phyloP scores from a whole-genome alignment of 1,140 invertebrate genomes.

The Portunus trituberculatus region DNA sequence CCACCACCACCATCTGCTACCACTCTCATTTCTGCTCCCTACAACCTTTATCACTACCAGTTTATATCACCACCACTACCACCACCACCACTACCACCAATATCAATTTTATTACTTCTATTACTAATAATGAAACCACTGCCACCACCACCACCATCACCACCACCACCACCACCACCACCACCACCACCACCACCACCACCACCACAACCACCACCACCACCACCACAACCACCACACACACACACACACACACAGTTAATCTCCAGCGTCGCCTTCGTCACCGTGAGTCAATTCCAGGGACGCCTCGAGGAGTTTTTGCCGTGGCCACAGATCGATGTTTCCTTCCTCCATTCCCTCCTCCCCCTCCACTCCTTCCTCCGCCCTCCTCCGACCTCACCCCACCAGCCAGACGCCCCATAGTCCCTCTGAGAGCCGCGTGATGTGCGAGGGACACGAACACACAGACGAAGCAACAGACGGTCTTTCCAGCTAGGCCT shows the following conservation, averaged over 20 bases:
- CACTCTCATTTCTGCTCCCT: not conserved
- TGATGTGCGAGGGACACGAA: no score
- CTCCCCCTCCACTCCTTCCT: no score
- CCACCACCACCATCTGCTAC: not conserved
- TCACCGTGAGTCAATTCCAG: not conserved
- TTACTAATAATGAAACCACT: no score
- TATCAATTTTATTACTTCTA: not conserved
- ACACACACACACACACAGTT: not conserved
- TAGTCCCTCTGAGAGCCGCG: no score
- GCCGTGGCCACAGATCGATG: not conserved
- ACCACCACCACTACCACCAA: not conserved
- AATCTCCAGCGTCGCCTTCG: not conserved
- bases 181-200: not conserved
- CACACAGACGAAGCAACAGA: no score
- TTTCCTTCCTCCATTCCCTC: not conserved
- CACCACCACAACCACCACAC: not conserved
- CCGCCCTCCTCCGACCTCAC: no score
- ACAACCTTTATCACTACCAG: not conserved
- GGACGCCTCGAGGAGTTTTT: not conserved
- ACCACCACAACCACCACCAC: not conserved
- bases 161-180: not conserved
- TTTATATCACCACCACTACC: not conserved
- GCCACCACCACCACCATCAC: not conserved
- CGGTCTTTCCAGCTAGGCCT: no score
- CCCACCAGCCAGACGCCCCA: no score